Conservation (phyloP, 1,140 invertebrate species). For the Pogonomyrmex barbatus region DNA sequence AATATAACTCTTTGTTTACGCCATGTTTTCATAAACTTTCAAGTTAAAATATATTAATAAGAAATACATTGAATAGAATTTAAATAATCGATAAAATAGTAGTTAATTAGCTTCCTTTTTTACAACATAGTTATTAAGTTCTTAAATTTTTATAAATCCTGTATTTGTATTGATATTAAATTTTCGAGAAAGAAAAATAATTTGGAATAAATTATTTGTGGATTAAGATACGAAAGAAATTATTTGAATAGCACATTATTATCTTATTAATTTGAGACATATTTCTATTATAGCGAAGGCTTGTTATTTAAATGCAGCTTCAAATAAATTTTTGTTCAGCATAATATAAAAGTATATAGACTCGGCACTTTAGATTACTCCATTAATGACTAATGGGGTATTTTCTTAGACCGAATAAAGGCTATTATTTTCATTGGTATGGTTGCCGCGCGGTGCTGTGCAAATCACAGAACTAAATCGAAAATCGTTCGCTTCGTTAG, state of each 20-base stretch:
- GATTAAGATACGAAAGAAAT: not conserved
- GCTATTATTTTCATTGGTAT: slow-evolving; percentile 39
- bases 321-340: not conserved
- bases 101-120: not conserved
- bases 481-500: slow-evolving; percentile 34
- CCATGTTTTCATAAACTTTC: not conserved
- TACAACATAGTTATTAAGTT: not conserved
- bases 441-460: too few relatives aligned
- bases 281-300: not conserved
- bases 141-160: not conserved
- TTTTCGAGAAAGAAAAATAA: not conserved
- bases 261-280: slow-evolving; percentile 1
- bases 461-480: slow-evolving; percentile 28
- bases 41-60: not conserved
- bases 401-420: slow-evolving; percentile 11
- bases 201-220: not conserved
- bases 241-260: not conserved
- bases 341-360: not conserved
- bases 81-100: not conserved
- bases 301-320: not conserved
- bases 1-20: not conserved
- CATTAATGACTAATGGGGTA: slow-evolving; percentile 16
- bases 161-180: not conserved
- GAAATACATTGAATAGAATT: not conserved
- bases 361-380: not conserved